A percentile compares a stretch with the other conserved stretches of the same genome.
phyloP scores from a whole-genome alignment of 2,888 invertebrate species.

The Molanna angustata region DNA sequence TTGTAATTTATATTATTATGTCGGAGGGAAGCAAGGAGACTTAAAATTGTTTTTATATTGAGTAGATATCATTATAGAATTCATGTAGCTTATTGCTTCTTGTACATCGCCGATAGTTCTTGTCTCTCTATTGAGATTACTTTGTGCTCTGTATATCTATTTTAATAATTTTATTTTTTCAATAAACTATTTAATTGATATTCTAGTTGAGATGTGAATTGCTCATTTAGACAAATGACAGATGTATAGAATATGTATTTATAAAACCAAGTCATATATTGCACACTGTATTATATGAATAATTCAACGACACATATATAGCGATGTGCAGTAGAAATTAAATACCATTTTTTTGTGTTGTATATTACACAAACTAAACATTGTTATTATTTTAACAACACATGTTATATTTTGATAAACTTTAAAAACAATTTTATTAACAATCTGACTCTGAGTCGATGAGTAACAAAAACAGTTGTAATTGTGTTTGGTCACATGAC shows the following conservation, averaged over 20 bases:
- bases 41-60: slow-evolving; percentile 22
- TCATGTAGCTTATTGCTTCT: slow-evolving; percentile 9
- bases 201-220: slow-evolving; percentile 20
- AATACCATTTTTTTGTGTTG: no score
- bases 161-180: slow-evolving; percentile 25
- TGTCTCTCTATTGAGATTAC: slow-evolving; percentile 22
- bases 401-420: no score
- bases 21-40: slow-evolving; percentile 23
- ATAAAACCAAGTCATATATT: no score
- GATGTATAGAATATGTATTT: slow-evolving; percentile 21
- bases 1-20: slow-evolving; percentile 25
- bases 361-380: no score
- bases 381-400: slow-evolving; percentile 2
- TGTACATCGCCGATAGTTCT: slow-evolving; percentile 31
- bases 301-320: not conserved
- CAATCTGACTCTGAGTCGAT: slow-evolving; percentile 29
- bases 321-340: no score
- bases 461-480: slow-evolving; percentile 16
- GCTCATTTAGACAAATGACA: slow-evolving; percentile 20
- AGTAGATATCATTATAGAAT: slow-evolving; percentile 18
- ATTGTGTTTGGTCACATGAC: slow-evolving; percentile 6
- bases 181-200: slow-evolving; percentile 16
- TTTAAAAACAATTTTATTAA: slow-evolving; percentile 4
- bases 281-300: slow-evolving; percentile 4
- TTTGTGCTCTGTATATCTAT: slow-evolving; percentile 27